Percentiles rank a stretch among this genome's conserved stretches.
These are phyloP conservation scores for Drosophila borborema DNA, from an alignment of 2,888 invertebrate species.

Conservation along the genomic window DNA sequence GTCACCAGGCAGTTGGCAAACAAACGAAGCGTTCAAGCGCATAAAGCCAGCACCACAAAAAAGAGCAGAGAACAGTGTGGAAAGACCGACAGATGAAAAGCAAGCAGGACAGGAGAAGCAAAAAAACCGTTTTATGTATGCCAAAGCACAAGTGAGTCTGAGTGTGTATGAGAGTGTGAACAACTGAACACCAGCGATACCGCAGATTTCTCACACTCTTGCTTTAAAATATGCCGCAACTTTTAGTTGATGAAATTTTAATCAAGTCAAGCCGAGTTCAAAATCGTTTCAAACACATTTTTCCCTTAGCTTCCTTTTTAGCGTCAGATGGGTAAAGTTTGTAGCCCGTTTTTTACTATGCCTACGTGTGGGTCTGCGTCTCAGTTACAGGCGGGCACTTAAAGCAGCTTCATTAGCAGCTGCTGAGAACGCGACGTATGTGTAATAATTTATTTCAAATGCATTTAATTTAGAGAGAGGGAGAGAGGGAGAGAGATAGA, in stretches of 20 bases:
- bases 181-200: slow-evolving; percentile 38
- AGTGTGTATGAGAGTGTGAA: slow-evolving; percentile 23
- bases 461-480: slow-evolving; percentile 64
- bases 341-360: slow-evolving; percentile 1
- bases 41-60: slow-evolving; percentile 64
- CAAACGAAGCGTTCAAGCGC: slow-evolving; percentile 81
- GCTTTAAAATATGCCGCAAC: slow-evolving; percentile 76
- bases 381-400: slow-evolving; percentile 12
- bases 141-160: slow-evolving; percentile 28
- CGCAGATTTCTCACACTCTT: slow-evolving; percentile 67
- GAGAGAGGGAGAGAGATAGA: background rate
- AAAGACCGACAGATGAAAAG: slow-evolving; percentile 43
- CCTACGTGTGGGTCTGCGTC: slow-evolving; percentile 9
- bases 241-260: slow-evolving; percentile 79
- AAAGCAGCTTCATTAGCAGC: slow-evolving; percentile 72
- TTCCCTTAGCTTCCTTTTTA: slow-evolving; percentile 26
- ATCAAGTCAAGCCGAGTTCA: slow-evolving; percentile 61
- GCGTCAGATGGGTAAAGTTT: slow-evolving; percentile 32
- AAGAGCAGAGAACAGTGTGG: slow-evolving; percentile 24
- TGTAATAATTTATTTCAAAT: slow-evolving; percentile 76
- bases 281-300: slow-evolving; percentile 32
- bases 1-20: slow-evolving; percentile 74
- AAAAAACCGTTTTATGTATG: slow-evolving; percentile 68
- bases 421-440: slow-evolving; percentile 58
- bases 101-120: slow-evolving; percentile 45